phyloP scores from a whole-genome alignment of 1,140 invertebrate species.

The Drosophila kepulauana region DNA sequence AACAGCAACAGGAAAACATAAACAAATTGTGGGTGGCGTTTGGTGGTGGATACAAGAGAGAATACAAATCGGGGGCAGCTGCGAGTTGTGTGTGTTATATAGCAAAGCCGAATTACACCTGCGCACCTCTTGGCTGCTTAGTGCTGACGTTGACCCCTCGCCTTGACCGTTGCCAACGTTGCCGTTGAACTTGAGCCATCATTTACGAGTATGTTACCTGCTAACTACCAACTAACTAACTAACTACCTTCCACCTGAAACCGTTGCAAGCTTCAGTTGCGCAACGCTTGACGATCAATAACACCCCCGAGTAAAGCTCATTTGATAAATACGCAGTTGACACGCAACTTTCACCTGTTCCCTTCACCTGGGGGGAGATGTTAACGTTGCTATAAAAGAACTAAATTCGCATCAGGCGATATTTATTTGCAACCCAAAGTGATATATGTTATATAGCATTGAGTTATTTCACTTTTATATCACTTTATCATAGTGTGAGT shows the following conservation, averaged over 20 bases:
- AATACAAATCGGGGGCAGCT: slow-evolving; percentile 48
- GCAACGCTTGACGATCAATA: slow-evolving; percentile 69
- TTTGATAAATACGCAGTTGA: slow-evolving; percentile 61
- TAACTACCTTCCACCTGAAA: slow-evolving; percentile 3
- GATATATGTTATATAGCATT: not conserved
- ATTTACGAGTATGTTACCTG: not conserved
- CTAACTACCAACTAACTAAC: not conserved
- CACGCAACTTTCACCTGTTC: slow-evolving; percentile 62
- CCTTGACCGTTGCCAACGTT: slow-evolving; percentile 67
- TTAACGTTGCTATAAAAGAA: not conserved
- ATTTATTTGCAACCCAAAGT: not conserved
- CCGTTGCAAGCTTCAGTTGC: slow-evolving; percentile 51
- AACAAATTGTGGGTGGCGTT: slow-evolving; percentile 57
- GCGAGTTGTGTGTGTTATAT: slow-evolving; percentile 7
- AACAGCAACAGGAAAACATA: slow-evolving; percentile 58
- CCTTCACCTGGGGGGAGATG: not conserved
- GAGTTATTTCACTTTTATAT: too few relatives aligned
- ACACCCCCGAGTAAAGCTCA: slow-evolving; percentile 34
- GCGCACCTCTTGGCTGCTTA: slow-evolving; percentile 40
- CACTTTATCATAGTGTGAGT: too few relatives aligned
- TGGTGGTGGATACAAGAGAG: slow-evolving; percentile 11
- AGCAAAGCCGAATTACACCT: slow-evolving; percentile 55
- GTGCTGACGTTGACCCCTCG: slow-evolving; percentile 64
- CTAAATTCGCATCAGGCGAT: not conserved
- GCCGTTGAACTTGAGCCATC: slow-evolving; percentile 67